Evolutionary conservation across 2,113 vertebrate genomes (phyloP).

Genomic region (Tyto alba): DNA sequence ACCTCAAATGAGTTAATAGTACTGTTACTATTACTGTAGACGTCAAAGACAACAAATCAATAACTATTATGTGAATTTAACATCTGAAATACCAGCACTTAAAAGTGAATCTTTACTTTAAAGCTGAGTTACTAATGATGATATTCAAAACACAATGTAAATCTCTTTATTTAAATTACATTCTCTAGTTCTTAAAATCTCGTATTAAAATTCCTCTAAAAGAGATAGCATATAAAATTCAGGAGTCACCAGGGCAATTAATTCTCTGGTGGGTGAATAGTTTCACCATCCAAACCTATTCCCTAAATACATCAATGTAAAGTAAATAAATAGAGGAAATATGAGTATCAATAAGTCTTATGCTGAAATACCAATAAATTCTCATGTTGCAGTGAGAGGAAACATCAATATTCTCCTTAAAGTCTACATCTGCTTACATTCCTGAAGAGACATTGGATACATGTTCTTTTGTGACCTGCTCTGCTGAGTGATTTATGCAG

Average conservation of each 20-base stretch:
- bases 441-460: neutral
- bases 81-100: neutral
- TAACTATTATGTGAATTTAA: neutral
- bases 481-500: neutral
- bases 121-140: neutral
- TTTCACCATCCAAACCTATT: neutral
- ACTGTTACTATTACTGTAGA: neutral
- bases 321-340: neutral
- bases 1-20: neutral
- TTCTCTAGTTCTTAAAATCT: neutral
- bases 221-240: neutral
- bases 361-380: neutral
- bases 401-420: neutral
- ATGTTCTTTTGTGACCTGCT: neutral
- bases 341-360: neutral
- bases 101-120: neutral
- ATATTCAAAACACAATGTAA: neutral
- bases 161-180: neutral
- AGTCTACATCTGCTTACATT: neutral
- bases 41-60: neutral
- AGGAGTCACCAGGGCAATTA: neutral
- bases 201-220: neutral
- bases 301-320: neutral
- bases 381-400: neutral
- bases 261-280: neutral